phyloP scores from a whole-genome alignment of 2,113 vertebrate species.

The Rhinopomastus cyanomelas region DNA sequence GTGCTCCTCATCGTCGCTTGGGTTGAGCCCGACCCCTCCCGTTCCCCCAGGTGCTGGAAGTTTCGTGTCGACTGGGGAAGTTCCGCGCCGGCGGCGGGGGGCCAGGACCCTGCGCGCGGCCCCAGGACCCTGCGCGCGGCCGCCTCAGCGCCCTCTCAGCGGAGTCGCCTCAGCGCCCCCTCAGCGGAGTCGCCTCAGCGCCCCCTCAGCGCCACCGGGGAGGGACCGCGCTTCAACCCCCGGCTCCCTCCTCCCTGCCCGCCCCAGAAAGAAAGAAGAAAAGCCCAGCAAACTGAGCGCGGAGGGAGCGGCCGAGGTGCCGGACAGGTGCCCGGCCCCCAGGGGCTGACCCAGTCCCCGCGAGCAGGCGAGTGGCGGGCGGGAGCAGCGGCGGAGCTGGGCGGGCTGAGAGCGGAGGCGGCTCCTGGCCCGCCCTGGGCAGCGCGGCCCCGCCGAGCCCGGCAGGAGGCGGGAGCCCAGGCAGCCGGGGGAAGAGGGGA shows the following conservation, averaged over 20 bases:
- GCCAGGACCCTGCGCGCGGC: too few relatives aligned
- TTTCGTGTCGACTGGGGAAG: neutral
- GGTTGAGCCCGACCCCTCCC: neutral
- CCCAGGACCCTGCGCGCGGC: too few relatives aligned
- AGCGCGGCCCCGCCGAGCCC: neutral
- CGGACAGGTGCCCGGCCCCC: neutral
- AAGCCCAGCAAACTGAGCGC: too few relatives aligned
- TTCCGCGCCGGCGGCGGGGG: accelerated
- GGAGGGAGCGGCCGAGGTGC: neutral
- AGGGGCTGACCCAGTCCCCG: neutral
- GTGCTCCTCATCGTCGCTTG: neutral
- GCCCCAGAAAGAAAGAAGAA: too few relatives aligned
- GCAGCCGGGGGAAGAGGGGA: neutral
- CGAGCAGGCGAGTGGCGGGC: neutral
- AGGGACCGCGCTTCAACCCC: neutral
- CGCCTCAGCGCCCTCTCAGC: too few relatives aligned
- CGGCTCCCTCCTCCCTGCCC: too few relatives aligned
- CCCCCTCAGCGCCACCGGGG: neutral
- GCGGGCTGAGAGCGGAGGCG: neutral
- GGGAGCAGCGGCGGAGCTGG: neutral
- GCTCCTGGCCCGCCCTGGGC: neutral
- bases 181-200: accelerated
- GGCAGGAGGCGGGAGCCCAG: neutral
- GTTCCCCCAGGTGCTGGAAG: neutral
- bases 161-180: too few relatives aligned